These are phyloP conservation scores for Danio aesculapii DNA, from an alignment of 2,797 vertebrate genomes.

Conservation along the genomic window DNA sequence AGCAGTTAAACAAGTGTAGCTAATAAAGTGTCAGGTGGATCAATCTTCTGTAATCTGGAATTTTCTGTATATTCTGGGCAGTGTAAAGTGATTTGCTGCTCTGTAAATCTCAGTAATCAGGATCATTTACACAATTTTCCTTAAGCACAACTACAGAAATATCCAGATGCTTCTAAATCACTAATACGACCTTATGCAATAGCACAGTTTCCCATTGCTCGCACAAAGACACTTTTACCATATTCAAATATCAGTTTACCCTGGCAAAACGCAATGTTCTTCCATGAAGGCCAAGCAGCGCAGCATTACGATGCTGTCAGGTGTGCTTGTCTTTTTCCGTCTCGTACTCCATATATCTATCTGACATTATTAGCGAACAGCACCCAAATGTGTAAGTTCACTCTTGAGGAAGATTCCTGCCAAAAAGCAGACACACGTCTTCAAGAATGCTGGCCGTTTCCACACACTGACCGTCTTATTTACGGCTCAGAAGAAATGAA, in stretches of 20 bases:
- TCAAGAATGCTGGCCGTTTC: slow-evolving; percentile 23
- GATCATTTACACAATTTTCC: neutral
- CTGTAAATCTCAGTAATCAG: neutral
- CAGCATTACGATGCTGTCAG: neutral
- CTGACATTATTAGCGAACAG: slow-evolving; percentile 23
- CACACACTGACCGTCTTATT: neutral
- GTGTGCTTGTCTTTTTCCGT: neutral
- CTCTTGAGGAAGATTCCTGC: slow-evolving; percentile 11
- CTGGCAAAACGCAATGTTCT: neutral
- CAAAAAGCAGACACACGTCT: slow-evolving; percentile 13
- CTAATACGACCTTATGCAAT: neutral
- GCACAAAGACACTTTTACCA: neutral
- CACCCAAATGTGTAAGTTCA: slow-evolving; percentile 5
- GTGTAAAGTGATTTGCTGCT: neutral
- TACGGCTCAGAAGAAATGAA: neutral
- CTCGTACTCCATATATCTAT: slow-evolving; percentile 10
- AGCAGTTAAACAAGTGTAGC: too few species aligned
- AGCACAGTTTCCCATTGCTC: neutral
- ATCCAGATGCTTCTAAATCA: slow-evolving; percentile 6
- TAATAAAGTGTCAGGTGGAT: too few species aligned
- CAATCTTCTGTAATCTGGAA: too few species aligned
- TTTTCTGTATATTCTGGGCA: neutral
- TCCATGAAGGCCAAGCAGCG: neutral
- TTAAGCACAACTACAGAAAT: neutral
- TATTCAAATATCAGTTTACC: slow-evolving; percentile 2